Conservation (phyloP, 2,888 invertebrate genomes). For the Oscheius sp. region DNA sequence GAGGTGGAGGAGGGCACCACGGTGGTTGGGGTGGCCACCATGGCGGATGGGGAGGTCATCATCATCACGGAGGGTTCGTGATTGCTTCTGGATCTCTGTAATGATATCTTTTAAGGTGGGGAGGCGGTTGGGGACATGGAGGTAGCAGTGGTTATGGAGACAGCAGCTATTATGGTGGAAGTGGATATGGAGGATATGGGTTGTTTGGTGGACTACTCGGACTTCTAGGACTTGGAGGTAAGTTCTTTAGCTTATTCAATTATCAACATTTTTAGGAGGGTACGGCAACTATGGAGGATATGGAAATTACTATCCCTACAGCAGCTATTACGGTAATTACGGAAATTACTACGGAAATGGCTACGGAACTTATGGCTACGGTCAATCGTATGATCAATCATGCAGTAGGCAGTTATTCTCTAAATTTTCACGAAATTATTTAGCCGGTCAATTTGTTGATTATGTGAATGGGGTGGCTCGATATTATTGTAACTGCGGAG, state of each 20-base stretch:
- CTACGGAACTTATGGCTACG: slow-evolving; percentile 7
- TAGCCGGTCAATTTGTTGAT: slow-evolving; percentile 22
- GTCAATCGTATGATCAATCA: neutral
- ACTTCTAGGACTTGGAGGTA: slow-evolving; percentile 7
- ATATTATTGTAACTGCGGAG: slow-evolving; percentile 22
- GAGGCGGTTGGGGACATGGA: too few relatives aligned
- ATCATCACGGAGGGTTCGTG: neutral
- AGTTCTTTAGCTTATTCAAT: too few relatives aligned
- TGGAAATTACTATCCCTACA: slow-evolving; percentile 1
- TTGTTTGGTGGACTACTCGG: slow-evolving; percentile 13
- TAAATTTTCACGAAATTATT: neutral
- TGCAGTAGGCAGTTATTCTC: neutral
- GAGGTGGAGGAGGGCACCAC: neutral
- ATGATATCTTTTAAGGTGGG: too few relatives aligned
- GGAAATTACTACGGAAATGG: slow-evolving; percentile 3
- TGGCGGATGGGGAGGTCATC: neutral
- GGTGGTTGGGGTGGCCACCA: neutral
- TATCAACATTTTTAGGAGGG: neutral
- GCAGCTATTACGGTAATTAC: neutral
- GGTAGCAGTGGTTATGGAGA: neutral
- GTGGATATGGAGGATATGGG: slow-evolving; percentile 4
- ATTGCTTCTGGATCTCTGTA: too few relatives aligned
- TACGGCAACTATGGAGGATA: neutral
- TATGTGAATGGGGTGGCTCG: slow-evolving; percentile 21
- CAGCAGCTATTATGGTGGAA: neutral